These are phyloP conservation scores for Brachyhypopomus occidentalis DNA, from an alignment of 2,113 vertebrate genomes.

Conservation along the genomic window DNA sequence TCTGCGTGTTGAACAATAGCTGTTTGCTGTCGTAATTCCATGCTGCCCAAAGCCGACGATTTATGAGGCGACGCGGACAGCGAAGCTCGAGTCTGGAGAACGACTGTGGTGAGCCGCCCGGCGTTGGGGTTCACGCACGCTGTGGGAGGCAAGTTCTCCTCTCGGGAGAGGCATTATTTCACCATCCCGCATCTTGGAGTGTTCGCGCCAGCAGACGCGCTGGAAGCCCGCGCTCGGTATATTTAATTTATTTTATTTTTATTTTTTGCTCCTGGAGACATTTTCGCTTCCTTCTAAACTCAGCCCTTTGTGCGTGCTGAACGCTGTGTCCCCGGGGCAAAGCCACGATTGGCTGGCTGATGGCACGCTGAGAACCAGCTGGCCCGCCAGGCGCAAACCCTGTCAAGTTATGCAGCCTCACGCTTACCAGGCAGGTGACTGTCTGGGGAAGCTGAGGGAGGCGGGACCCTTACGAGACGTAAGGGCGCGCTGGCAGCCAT, in stretches of 20 bases:
- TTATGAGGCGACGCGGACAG: not conserved
- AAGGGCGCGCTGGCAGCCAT: not conserved
- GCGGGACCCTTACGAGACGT: not conserved
- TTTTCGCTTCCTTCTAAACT: conserved; percentile 18
- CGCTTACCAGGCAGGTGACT: conserved; percentile 5
- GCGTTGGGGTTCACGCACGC: not conserved
- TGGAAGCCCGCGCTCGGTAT: conserved; percentile 9
- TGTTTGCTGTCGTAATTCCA: not conserved
- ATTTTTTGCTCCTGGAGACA: conserved; percentile 36
- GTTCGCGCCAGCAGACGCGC: conserved; percentile 2
- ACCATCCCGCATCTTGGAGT: not conserved
- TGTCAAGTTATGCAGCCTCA: conserved; percentile 34
- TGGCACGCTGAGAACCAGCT: conserved; percentile 33
- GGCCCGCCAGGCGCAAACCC: conserved; percentile 25
- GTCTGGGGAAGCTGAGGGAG: not conserved
- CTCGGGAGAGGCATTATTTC: not conserved
- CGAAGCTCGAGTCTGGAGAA: not conserved
- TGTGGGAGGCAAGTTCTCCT: not conserved
- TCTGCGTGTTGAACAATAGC: not conserved
- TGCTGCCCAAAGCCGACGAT: not conserved
- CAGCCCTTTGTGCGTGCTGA: conserved; percentile 33
- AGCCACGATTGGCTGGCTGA: conserved; percentile 32
- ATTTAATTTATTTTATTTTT: conserved; percentile 16
- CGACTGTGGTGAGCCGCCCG: not conserved
- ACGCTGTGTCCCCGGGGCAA: conserved; percentile 44